phyloP scores from a whole-genome alignment of 2,113 vertebrate genomes.

The Raja brachyura region DNA sequence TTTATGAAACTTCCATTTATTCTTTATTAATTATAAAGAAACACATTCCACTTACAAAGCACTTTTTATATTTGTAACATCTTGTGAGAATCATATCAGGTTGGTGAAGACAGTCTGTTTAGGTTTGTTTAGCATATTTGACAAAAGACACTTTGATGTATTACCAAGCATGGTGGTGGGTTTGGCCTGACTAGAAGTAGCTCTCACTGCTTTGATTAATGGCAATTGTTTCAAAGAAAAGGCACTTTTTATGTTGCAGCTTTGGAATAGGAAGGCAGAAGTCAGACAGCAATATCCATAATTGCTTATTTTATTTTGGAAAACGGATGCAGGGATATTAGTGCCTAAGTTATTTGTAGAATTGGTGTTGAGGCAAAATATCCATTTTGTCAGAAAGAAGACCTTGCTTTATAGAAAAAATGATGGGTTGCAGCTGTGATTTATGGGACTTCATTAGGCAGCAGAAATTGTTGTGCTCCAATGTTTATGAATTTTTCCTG shows the following conservation, averaged over 20 bases:
- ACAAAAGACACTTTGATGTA: conserved; percentile 78
- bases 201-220: conserved; percentile 76
- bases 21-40: not conserved
- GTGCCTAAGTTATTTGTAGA: conserved; percentile 46
- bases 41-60: conserved; percentile 61
- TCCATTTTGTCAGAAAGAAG: conserved; percentile 58
- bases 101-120: conserved; percentile 60
- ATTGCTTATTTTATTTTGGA: conserved; percentile 66
- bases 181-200: conserved; percentile 74
- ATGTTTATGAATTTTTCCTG: conserved; percentile 45
- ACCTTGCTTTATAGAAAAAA: conserved; percentile 51
- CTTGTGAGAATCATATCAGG: not conserved
- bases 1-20: not conserved
- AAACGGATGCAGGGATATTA: conserved; percentile 50
- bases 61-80: conserved; percentile 57
- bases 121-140: conserved; percentile 70
- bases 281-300: conserved; percentile 66
- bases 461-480: conserved; percentile 48
- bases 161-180: conserved; percentile 73
- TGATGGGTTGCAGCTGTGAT: conserved; percentile 45
- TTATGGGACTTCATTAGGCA: conserved; percentile 53
- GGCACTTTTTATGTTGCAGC: conserved; percentile 64
- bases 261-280: conserved; percentile 68
- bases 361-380: conserved; percentile 47
- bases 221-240: conserved; percentile 76